Base-by-base conservation (phyloP, 2,797 vertebrate species). In the Hypotaenidia okinawae region DNA sequence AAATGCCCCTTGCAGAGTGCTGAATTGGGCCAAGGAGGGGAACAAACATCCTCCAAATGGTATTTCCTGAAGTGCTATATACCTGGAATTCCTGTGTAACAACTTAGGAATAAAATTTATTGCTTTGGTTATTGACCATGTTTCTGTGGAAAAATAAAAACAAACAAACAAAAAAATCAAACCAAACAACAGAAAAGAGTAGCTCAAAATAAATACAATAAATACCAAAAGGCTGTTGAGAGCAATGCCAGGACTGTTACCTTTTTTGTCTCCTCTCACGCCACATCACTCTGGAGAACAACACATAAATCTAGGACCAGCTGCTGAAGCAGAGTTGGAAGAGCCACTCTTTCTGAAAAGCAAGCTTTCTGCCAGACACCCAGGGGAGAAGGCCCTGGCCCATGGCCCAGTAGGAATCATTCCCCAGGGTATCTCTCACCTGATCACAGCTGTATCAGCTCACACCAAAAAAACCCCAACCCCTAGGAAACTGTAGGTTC, bases 351-450 rank as follows among this genome's bases (percentile, higher is more conserved):
- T 37, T 37, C 37, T 37, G 37, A 37, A 37, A 37, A 0, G 1
- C 49, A 62, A 70, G 49, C 25, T 43, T 85, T 51, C 68, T 83
- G 73, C 3, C 59, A 51, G 66, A 17, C 30, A 37, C 25, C 37
- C 67, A 39, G 72, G 75, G 81, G 41, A 87, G 55, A 37, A 33
- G n/a, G 24, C 43, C 24, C 45, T 33, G 82, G 70, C 78, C 35
- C 35, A 35, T 0, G 0, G 66, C 35, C 55, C 0, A 7, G 68
- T 59, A 76, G 51, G 59, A 83, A 25, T 41, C 11, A 2, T 30
- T 16, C 75, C 74, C 54, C 11, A 2, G 35, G 13, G 33, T 37
- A 27, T 32, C 14, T 33, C 27, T 28, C 13, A 7, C n/a, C 52
- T n/a, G 66, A 1, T 62, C 64, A 66, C 84, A 45, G 66, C 47